These are phyloP conservation scores for Cydia strobilella DNA, from an alignment of 1,140 invertebrate genomes.

Conservation along the genomic window DNA sequence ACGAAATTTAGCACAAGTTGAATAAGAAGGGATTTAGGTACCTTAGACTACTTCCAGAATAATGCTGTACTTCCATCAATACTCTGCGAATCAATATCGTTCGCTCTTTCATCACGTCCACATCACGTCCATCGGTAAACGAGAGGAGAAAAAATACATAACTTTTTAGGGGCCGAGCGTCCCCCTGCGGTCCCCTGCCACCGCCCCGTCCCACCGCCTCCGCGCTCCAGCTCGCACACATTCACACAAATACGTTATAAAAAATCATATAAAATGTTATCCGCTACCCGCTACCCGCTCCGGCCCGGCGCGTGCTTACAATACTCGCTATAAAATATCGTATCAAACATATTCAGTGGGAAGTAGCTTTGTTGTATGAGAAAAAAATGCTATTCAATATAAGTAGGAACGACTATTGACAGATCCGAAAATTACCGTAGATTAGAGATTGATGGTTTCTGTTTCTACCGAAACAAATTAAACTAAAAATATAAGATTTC, in stretches of 20 bases:
- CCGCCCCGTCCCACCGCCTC: slow-evolving; percentile 42
- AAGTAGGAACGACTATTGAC: slow-evolving; percentile 39
- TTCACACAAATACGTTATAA: slow-evolving; percentile 48
- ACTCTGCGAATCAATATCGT: slow-evolving; percentile 66
- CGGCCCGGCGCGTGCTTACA: slow-evolving; percentile 68
- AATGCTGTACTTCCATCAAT: not conserved
- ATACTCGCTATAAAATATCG: slow-evolving; percentile 65
- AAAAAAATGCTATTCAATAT: slow-evolving; percentile 51
- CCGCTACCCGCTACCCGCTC: slow-evolving; percentile 46
- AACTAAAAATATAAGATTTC: slow-evolving; percentile 48
- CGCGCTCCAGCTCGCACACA: slow-evolving; percentile 39
- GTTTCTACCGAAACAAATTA: slow-evolving; percentile 30
- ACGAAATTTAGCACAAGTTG: too few species aligned
- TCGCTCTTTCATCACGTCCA: slow-evolving; percentile 75
- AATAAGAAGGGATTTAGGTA: too few species aligned
- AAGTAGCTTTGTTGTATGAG: slow-evolving; percentile 64
- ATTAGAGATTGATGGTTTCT: slow-evolving; percentile 43
- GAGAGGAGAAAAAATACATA: slow-evolving; percentile 78
- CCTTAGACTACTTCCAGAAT: not conserved
- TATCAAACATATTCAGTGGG: slow-evolving; percentile 74
- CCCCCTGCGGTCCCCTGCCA: slow-evolving; percentile 45
- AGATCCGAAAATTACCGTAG: slow-evolving; percentile 42
- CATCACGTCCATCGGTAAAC: slow-evolving; percentile 76
- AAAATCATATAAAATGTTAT: slow-evolving; percentile 60
- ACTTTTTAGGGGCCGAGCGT: slow-evolving; percentile 72